A percentile compares a stretch with the other conserved stretches of the same genome.
Evolutionary conservation across 2,113 vertebrate genomes (phyloP).

Genomic region (Sylvicapra grimmia): DNA sequence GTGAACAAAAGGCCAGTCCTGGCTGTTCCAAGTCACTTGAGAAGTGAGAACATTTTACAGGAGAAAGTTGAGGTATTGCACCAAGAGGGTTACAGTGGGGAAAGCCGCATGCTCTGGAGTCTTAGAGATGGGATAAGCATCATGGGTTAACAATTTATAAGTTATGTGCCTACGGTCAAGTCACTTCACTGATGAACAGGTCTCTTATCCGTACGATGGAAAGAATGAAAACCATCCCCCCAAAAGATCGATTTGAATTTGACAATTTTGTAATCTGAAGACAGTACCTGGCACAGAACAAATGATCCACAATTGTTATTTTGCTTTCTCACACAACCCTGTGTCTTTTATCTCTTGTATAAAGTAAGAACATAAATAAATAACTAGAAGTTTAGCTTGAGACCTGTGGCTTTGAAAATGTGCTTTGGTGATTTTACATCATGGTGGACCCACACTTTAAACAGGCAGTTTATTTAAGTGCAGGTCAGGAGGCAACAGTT

Average conservation of each 20-base stretch:
- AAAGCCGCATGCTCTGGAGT: not conserved
- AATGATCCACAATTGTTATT: not conserved
- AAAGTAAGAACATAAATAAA: not conserved
- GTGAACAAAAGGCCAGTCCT: not conserved
- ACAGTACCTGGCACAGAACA: not conserved
- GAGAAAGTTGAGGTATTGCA: not conserved
- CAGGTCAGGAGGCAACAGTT: not conserved
- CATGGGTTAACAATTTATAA: not conserved
- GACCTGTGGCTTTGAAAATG: not conserved
- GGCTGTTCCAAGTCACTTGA: not conserved
- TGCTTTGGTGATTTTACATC: not conserved
- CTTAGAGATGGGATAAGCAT: not conserved
- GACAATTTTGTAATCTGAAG: not conserved
- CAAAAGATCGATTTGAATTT: not conserved
- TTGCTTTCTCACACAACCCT: not conserved
- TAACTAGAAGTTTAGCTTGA: not conserved
- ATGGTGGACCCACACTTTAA: not conserved
- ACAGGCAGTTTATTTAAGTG: not conserved
- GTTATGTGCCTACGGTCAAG: not conserved
- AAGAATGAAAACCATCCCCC: rapidly evolving
- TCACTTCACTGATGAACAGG: not conserved
- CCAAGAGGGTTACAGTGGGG: not conserved
- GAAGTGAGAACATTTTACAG: not conserved
- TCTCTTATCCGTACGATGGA: not conserved
- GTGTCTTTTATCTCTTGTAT: not conserved